Evolutionary conservation across 2,113 vertebrate species (phyloP), one percentile per base, ranked within the genome.

Genomic region (Clarias gariepinus): DNA sequence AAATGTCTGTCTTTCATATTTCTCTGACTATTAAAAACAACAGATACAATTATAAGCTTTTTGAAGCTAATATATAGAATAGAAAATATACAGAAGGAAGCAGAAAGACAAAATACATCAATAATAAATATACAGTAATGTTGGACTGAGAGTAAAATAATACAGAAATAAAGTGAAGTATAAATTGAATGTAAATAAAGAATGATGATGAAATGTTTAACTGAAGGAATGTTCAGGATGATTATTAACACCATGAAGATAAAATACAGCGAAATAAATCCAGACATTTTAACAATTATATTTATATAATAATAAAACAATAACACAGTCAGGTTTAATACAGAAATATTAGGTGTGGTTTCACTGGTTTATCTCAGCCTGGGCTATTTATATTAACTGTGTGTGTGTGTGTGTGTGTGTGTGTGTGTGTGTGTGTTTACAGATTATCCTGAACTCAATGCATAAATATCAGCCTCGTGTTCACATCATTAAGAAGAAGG

Each of bases 361-460:
- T 7, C 28, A 30, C 18, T 7, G 16, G 16, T 69, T 5, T 33
- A 13, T 33, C 28, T 33, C 0, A 33, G n/a, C 9, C 21, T 63
- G 23, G 25, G 25, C 23, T 63, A 30, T 30, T 1, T 30, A 30
- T 30, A 18, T 71, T 33, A 9, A 36, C 68, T 68, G 25, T 68
- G 66, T 95, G 83, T 4, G 33, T 77, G 16, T 83, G 23, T 82
- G 64, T 82, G 55, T 82, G n/a, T 88, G 60, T 81, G 53, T 85
- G 41, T 61, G 33, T 86, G 61, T 68, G 47, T 89, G 52, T 83
- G 61, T 84, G 87, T 36, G 8, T 61, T 2, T 68, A 90, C 91
- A 99, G 98, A 99, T 99, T 60, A 99, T 99, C 92, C 93, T 99
- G 83, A 99, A 99, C 93, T 99, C 98, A 55, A 99, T 99, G 98